These are phyloP conservation scores for Doryteuthis pealeii DNA, from an alignment of 1,140 invertebrate genomes.

Conservation along the genomic window DNA sequence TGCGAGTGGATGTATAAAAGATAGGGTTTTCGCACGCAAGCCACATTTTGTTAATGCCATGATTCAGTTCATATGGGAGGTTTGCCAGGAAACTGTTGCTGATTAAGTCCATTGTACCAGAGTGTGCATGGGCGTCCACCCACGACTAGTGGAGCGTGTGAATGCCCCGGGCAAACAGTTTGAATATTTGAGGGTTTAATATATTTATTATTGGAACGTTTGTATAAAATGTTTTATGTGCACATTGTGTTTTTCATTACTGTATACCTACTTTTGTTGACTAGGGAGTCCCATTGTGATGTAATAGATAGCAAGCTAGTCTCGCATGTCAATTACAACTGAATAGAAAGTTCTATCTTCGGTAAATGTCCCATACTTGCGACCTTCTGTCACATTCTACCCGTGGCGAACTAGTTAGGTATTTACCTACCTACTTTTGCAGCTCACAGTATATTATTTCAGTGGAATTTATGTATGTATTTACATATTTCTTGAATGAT, in stretches of 20 bases:
- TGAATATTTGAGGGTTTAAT: background rate
- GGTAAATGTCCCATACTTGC: too few species aligned
- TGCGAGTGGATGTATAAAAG: conserved; percentile 5
- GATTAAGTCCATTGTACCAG: conserved; percentile 8
- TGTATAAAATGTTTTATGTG: background rate
- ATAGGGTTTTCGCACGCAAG: background rate
- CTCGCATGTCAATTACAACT: too few species aligned
- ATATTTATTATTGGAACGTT: background rate
- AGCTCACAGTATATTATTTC: too few species aligned
- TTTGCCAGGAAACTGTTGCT: conserved; percentile 8
- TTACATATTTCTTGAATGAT: too few species aligned
- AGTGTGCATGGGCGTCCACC: background rate
- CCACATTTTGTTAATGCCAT: conserved; percentile 9
- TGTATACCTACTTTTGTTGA: conserved; percentile 12
- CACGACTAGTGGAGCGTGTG: background rate
- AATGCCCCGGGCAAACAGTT: background rate
- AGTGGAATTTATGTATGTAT: too few species aligned
- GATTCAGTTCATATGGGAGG: conserved; percentile 7
- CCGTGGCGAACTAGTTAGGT: too few species aligned
- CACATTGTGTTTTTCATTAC: conserved; percentile 1
- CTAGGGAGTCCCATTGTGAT: too few species aligned
- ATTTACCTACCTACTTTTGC: too few species aligned
- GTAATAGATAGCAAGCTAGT: too few species aligned
- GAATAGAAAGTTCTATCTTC: too few species aligned
- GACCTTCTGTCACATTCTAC: too few species aligned